These are phyloP conservation scores for Euplexia lucipara DNA, from an alignment of 2,888 invertebrate genomes.

Conservation along the genomic window DNA sequence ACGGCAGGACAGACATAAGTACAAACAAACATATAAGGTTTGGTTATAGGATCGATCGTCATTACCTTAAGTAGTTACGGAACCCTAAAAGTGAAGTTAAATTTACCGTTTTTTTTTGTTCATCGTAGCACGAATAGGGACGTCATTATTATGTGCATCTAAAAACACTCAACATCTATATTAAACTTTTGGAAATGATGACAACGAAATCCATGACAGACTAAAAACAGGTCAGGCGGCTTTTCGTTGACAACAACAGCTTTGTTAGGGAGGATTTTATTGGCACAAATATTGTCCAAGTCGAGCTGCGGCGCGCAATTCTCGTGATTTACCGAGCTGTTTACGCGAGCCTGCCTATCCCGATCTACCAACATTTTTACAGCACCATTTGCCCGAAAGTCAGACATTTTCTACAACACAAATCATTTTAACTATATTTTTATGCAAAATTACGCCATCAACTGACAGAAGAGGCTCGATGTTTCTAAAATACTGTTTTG, in stretches of 20 bases:
- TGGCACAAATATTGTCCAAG: constrained; percentile 90
- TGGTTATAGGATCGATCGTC: constrained; percentile 1
- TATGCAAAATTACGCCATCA: constrained; percentile 75
- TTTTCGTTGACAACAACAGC: constrained; percentile 88
- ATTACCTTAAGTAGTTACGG: neutral
- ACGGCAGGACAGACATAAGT: constrained; percentile 9
- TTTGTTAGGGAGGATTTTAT: constrained; percentile 89
- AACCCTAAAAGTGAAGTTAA: neutral
- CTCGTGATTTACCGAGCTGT: constrained; percentile 89
- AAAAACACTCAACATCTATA: constrained; percentile 59
- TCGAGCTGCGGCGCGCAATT: constrained; percentile 84
- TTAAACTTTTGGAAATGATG: constrained; percentile 73
- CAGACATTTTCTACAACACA: constrained; percentile 83
- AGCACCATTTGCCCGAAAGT: constrained; percentile 81
- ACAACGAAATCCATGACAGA: constrained; percentile 79
- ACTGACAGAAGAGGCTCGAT: constrained; percentile 54
- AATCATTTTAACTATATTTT: constrained; percentile 82
- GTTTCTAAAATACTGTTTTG: constrained; percentile 62
- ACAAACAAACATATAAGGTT: constrained; percentile 12
- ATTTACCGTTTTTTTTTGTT: constrained; percentile 7
- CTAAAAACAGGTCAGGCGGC: constrained; percentile 86
- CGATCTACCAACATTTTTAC: constrained; percentile 84
- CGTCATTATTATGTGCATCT: constrained; percentile 39
- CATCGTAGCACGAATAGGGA: neutral
- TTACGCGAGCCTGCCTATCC: constrained; percentile 85